Percentiles rank a stretch among this genome's conserved stretches.
These are phyloP conservation scores for Podarcis lilfordi DNA, from an alignment of 2,797 vertebrate species.

Conservation along the genomic window DNA sequence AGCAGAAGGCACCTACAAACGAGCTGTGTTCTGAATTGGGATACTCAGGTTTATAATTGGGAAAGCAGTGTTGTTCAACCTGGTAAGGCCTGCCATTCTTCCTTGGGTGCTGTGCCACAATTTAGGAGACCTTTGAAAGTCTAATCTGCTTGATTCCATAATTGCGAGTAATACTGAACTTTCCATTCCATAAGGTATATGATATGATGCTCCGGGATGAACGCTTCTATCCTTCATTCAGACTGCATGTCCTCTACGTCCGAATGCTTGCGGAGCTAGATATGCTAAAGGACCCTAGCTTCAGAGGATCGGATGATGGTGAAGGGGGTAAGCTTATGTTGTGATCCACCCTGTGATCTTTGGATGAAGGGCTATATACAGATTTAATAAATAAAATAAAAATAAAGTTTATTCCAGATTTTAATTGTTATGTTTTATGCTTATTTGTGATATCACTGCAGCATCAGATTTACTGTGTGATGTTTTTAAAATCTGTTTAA, in stretches of 20 bases:
- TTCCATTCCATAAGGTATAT: constrained; percentile 85
- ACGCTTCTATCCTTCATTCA: constrained; percentile 95
- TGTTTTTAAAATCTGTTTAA: not conserved
- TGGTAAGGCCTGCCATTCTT: not conserved
- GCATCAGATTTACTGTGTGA: not conserved
- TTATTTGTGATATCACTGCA: not conserved
- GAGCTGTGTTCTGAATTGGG: not conserved
- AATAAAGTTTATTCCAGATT: not conserved
- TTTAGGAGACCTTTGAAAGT: not conserved
- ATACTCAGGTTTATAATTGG: not conserved
- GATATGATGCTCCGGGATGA: constrained; percentile 96
- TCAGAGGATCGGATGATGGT: constrained; percentile 94
- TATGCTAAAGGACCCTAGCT: constrained; percentile 99
- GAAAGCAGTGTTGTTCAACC: not conserved
- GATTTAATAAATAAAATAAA: too few relatives aligned
- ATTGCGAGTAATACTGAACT: constrained; percentile 16
- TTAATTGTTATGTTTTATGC: not conserved
- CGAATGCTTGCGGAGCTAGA: constrained; percentile 97
- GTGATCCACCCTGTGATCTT: too few relatives aligned
- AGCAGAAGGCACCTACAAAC: too few relatives aligned
- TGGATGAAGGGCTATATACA: too few relatives aligned
- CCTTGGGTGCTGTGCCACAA: not conserved
- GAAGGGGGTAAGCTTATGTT: constrained; percentile 83
- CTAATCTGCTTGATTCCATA: accelerated
- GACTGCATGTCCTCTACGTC: constrained; percentile 93